Conservation (phyloP, 1,140 invertebrate species). For the Trichonephila clavata region DNA sequence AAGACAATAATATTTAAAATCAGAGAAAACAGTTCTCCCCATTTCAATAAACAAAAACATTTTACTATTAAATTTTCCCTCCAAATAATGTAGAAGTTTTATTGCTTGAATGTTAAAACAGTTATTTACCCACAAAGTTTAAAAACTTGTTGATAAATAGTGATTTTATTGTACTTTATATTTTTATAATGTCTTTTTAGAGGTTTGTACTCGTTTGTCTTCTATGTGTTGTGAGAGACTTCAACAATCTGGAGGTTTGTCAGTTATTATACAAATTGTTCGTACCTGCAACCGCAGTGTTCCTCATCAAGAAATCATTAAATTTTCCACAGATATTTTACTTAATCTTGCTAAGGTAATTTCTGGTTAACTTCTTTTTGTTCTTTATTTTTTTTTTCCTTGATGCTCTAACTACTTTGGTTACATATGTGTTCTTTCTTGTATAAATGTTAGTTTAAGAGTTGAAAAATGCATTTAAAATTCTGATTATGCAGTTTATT, state of each 20-base stretch:
- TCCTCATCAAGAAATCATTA: constrained; percentile 74
- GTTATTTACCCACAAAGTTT: too few relatives aligned
- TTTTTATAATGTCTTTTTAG: constrained; percentile 31
- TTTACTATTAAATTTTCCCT: too few relatives aligned
- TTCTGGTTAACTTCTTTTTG: constrained; percentile 4
- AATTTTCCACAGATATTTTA: constrained; percentile 49
- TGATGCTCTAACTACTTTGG: background rate
- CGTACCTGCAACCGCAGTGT: constrained; percentile 66
- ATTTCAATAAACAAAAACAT: too few relatives aligned
- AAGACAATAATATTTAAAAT: too few relatives aligned
- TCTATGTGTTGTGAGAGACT: constrained; percentile 75
- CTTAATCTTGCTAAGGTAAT: constrained; percentile 73
- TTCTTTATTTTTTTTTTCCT: background rate
- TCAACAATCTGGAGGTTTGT: constrained; percentile 57
- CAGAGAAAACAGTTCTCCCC: too few relatives aligned
- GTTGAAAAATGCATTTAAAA: too few relatives aligned
- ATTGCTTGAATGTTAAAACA: too few relatives aligned
- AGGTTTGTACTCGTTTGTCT: constrained; percentile 73
- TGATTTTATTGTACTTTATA: background rate
- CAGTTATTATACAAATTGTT: constrained; percentile 20
- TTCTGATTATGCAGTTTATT: too few relatives aligned
- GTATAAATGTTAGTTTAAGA: too few relatives aligned
- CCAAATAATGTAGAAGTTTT: too few relatives aligned
- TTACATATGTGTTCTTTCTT: too few relatives aligned
- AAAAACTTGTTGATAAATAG: too few relatives aligned